Percentiles rank a stretch among this genome's conserved stretches.
Conservation (phyloP, 2,113 vertebrate genomes). For the Arothron firmamentum region DNA sequence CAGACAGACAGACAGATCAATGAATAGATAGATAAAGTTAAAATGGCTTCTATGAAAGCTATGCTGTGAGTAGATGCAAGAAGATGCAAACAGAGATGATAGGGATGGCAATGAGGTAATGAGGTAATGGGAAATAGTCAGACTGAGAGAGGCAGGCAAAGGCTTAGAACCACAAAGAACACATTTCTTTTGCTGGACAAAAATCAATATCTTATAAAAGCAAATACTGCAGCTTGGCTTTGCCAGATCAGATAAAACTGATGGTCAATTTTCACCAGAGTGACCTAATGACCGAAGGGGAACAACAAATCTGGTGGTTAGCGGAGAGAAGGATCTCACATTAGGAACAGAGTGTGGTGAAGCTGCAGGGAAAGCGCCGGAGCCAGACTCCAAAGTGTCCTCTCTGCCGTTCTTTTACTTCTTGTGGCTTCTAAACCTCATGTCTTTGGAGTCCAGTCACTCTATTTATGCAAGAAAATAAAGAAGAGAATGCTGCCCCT, state of each 20-base stretch:
- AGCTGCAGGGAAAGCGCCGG: slow-evolving; percentile 30
- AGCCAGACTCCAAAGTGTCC: slow-evolving; percentile 60
- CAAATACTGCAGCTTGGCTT: slow-evolving; percentile 32
- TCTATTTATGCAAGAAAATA: slow-evolving; percentile 81
- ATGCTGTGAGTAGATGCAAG: too few relatives aligned
- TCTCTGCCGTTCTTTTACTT: slow-evolving; percentile 70
- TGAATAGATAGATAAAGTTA: too few relatives aligned
- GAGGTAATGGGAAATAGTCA: slow-evolving; percentile 40
- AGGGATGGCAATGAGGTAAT: slow-evolving; percentile 19
- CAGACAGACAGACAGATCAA: too few relatives aligned
- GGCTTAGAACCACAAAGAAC: slow-evolving; percentile 20
- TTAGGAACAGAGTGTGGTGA: slow-evolving; percentile 31
- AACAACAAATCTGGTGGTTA: slow-evolving; percentile 52
- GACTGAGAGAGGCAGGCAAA: slow-evolving; percentile 20
- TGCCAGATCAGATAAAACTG: slow-evolving; percentile 37
- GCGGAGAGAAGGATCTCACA: slow-evolving; percentile 31
- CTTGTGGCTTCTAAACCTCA: slow-evolving; percentile 77
- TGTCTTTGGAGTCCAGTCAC: slow-evolving; percentile 75
- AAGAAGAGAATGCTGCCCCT: slow-evolving; percentile 78
- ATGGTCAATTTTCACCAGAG: slow-evolving; percentile 39
- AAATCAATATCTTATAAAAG: slow-evolving; percentile 28
- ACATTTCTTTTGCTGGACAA: slow-evolving; percentile 27
- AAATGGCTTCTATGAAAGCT: too few relatives aligned
- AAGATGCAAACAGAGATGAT: background rate
- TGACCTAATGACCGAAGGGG: slow-evolving; percentile 35